A percentile compares a stretch with the other conserved stretches of the same genome.
phyloP scores from a whole-genome alignment of 2,797 vertebrate species.

The Ctenochaetus hawaiiensis region DNA sequence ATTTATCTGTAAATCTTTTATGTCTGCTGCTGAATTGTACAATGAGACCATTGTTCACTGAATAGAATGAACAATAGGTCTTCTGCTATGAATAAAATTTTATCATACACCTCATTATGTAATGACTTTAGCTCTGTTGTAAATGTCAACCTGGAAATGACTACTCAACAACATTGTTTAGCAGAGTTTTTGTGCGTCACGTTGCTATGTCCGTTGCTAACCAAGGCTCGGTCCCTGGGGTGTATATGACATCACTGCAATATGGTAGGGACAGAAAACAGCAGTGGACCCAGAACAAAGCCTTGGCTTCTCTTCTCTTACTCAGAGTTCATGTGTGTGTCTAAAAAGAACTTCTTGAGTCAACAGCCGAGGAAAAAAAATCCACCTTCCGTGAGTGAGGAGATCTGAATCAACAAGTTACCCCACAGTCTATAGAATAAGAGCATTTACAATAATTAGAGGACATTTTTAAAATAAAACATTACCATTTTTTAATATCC shows the following conservation, averaged over 20 bases:
- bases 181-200: slow-evolving; percentile 37
- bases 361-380: too few relatives aligned
- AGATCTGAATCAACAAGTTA: too few relatives aligned
- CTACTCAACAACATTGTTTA: slow-evolving; percentile 57
- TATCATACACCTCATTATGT: slow-evolving; percentile 49
- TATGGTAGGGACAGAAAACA: slow-evolving; percentile 32
- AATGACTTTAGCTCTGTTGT: slow-evolving; percentile 22
- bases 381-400: too few relatives aligned
- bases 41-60: slow-evolving; percentile 40
- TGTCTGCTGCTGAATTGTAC: slow-evolving; percentile 2
- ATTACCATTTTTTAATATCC: too few relatives aligned
- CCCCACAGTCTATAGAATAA: too few relatives aligned
- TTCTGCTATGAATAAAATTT: slow-evolving; percentile 35
- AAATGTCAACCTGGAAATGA: slow-evolving; percentile 68
- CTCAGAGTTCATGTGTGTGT: slow-evolving; percentile 12
- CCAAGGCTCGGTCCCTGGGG: slow-evolving; percentile 25
- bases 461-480: too few relatives aligned
- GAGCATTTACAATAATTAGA: too few relatives aligned
- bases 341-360: background rate
- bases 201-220: slow-evolving; percentile 45
- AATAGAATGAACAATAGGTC: slow-evolving; percentile 41
- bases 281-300: slow-evolving; percentile 41
- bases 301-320: slow-evolving; percentile 28
- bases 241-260: slow-evolving; percentile 50
- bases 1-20: slow-evolving; percentile 12